Percentiles rank a stretch among this genome's conserved stretches.
Conservation (phyloP, 2,113 vertebrate genomes). For the Dissostichus mawsoni region DNA sequence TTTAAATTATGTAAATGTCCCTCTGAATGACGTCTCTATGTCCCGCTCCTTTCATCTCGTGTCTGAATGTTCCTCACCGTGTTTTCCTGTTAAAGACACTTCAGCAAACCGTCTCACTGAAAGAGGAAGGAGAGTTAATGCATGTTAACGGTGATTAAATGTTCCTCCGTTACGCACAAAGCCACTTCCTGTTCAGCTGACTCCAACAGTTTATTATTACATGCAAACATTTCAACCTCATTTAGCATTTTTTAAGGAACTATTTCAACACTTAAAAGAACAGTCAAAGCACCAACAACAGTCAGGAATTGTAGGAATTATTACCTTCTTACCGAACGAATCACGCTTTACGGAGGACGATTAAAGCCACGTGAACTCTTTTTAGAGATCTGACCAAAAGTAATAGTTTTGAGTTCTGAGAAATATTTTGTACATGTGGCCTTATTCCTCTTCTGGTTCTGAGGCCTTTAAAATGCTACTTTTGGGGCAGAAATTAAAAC, state of each 20-base stretch:
- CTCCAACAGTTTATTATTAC: background rate
- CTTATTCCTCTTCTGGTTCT: too few species aligned
- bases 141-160: background rate
- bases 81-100: constrained; percentile 48
- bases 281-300: too few species aligned
- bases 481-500: too few species aligned
- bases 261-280: background rate
- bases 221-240: background rate
- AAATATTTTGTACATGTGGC: too few species aligned
- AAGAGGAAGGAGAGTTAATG: constrained; percentile 49
- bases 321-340: too few species aligned
- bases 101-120: constrained; percentile 12
- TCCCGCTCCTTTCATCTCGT: background rate
- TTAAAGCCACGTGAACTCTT: too few species aligned
- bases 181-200: background rate
- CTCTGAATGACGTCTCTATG: background rate
- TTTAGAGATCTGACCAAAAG: too few species aligned
- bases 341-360: too few species aligned
- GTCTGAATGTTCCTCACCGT: constrained; percentile 24
- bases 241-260: background rate
- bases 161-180: background rate
- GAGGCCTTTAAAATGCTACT: too few species aligned
- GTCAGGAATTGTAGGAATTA: too few species aligned
- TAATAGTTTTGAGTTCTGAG: too few species aligned
- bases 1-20: too few species aligned